These are phyloP conservation scores for Endotricha flammealis DNA, from an alignment of 2,888 invertebrate species.

Conservation along the genomic window DNA sequence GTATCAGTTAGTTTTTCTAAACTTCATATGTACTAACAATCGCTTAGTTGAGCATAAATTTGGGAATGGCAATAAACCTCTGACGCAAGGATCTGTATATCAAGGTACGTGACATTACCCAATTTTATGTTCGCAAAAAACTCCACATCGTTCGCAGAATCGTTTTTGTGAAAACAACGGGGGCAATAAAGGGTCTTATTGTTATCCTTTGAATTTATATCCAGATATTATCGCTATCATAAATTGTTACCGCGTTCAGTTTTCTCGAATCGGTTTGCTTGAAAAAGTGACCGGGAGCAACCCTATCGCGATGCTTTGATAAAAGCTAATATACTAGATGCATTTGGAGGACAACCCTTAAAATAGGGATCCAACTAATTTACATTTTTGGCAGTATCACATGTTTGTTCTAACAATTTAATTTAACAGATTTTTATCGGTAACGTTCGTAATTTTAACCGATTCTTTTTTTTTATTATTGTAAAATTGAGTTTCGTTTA, in stretches of 20 bases:
- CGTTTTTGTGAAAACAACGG: slow-evolving; percentile 73
- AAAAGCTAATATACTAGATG: slow-evolving; percentile 32
- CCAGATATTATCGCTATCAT: slow-evolving; percentile 72
- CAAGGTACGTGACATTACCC: slow-evolving; percentile 59
- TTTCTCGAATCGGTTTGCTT: slow-evolving; percentile 51
- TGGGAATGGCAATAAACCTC: slow-evolving; percentile 40
- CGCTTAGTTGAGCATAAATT: slow-evolving; percentile 35
- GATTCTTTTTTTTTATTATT: too few species aligned
- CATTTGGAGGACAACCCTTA: slow-evolving; percentile 3
- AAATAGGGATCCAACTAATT: slow-evolving; percentile 2
- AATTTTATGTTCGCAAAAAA: slow-evolving; percentile 66
- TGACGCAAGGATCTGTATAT: slow-evolving; percentile 56
- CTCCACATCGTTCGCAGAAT: slow-evolving; percentile 56
- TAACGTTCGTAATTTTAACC: too few species aligned
- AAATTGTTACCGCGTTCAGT: slow-evolving; percentile 66
- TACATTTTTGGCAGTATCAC: neutral
- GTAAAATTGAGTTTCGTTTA: too few species aligned
- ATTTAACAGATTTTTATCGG: too few species aligned
- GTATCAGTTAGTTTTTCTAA: too few species aligned
- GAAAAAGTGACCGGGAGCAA: slow-evolving; percentile 58
- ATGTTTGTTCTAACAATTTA: too few species aligned
- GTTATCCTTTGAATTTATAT: slow-evolving; percentile 77
- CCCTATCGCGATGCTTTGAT: slow-evolving; percentile 38
- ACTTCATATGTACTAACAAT: slow-evolving; percentile 21
- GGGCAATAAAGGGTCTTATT: slow-evolving; percentile 74